Percentiles rank a stretch among this genome's conserved stretches.
Conservation (phyloP, 1,140 invertebrate genomes). For the Pseudomyrmex pallidus region DNA sequence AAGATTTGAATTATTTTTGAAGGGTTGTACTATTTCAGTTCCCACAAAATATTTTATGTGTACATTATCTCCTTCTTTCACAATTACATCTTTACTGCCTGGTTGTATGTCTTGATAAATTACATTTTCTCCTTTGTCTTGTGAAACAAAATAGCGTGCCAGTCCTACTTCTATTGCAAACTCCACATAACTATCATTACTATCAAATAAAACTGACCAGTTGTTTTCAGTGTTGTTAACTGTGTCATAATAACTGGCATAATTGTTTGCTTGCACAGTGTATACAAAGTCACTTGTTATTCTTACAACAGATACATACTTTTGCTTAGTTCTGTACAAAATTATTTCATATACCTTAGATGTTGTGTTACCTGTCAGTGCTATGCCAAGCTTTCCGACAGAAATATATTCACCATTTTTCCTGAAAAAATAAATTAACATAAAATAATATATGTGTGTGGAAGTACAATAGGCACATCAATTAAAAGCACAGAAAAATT, state of each 20-base stretch:
- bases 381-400: constrained; percentile 80
- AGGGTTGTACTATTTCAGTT: constrained; percentile 75
- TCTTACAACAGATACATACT: constrained; percentile 78
- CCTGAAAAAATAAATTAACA: constrained; percentile 65
- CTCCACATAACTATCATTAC: constrained; percentile 72
- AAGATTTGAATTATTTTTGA: constrained; percentile 67
- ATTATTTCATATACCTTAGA: constrained; percentile 79
- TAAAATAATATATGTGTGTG: no score
- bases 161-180: constrained; percentile 80
- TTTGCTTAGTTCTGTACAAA: constrained; percentile 80
- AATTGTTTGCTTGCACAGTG: constrained; percentile 80
- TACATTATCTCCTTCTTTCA: constrained; percentile 74
- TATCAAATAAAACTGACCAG: constrained; percentile 83
- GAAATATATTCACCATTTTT: constrained; percentile 78
- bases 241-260: constrained; percentile 80
- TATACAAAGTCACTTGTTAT: constrained; percentile 78
- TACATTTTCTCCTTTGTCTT: constrained; percentile 70
- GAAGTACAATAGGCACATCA: neutral
- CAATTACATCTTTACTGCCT: constrained; percentile 63
- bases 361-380: constrained; percentile 77
- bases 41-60: constrained; percentile 74
- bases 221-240: constrained; percentile 74
- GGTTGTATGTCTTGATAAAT: constrained; percentile 77
- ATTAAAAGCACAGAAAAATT: neutral
- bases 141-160: constrained; percentile 74